phyloP scores from a whole-genome alignment of 2,888 invertebrate species.

The Strigamia maritima region DNA sequence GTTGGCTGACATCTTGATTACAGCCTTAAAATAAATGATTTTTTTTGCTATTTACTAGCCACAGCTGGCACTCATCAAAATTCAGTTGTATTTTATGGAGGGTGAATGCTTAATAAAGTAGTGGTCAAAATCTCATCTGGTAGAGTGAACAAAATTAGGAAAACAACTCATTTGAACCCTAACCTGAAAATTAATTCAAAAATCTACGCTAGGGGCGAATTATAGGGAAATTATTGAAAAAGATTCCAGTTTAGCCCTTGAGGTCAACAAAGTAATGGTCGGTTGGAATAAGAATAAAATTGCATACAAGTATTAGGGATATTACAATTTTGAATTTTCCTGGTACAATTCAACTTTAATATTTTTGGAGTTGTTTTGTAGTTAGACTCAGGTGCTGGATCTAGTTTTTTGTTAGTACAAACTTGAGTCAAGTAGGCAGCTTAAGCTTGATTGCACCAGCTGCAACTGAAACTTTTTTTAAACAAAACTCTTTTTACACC shows the following conservation, averaged over 20 bases:
- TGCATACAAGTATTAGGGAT: too few species aligned
- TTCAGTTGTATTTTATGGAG: conserved; percentile 2
- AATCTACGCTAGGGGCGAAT: not conserved
- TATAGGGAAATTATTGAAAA: not conserved
- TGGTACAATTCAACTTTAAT: not conserved
- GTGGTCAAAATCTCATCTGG: conserved; percentile 10
- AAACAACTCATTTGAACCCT: conserved; percentile 10
- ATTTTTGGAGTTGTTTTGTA: not conserved
- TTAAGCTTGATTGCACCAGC: too few species aligned
- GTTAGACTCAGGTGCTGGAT: too few species aligned
- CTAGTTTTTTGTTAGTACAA: too few species aligned
- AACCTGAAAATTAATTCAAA: conserved; percentile 10
- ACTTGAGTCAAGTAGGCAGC: too few species aligned
- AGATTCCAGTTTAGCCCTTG: not conserved
- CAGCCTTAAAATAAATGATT: conserved; percentile 1
- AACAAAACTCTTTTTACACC: too few species aligned
- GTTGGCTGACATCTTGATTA: not conserved
- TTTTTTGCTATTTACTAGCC: not conserved
- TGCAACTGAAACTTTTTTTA: too few species aligned
- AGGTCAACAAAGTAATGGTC: not conserved
- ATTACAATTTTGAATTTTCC: not conserved
- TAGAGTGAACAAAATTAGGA: not conserved
- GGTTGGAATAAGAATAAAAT: not conserved
- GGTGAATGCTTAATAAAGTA: conserved; percentile 15
- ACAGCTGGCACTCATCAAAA: not conserved